These are phyloP conservation scores for Furcula furcula DNA, from an alignment of 2,888 invertebrate genomes.

Conservation along the genomic window DNA sequence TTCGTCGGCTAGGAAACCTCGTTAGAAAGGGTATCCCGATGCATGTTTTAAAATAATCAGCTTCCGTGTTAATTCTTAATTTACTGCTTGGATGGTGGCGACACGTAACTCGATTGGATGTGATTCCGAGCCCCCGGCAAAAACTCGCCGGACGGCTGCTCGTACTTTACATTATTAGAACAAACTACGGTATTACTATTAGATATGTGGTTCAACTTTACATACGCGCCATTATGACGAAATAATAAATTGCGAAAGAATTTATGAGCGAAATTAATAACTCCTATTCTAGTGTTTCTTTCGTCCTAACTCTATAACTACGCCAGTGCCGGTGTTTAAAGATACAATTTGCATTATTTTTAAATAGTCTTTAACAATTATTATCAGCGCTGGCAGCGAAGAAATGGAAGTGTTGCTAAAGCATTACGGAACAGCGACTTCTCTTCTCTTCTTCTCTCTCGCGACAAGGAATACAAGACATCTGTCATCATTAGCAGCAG, in stretches of 20 bases:
- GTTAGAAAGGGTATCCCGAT: conserved; percentile 73
- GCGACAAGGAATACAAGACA: no score
- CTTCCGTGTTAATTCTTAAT: conserved; percentile 78
- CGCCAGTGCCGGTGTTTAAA: no score
- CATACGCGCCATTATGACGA: conserved; percentile 2
- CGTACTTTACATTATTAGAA: conserved; percentile 17
- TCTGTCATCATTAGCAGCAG: no score
- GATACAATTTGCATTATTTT: no score
- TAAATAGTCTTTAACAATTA: no score
- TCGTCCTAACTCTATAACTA: no score
- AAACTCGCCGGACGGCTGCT: conserved; percentile 57
- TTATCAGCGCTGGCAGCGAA: no score
- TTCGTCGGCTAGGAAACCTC: conserved; percentile 46
- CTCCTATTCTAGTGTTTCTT: no score
- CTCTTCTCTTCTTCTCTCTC: no score
- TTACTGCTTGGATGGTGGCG: conserved; percentile 74
- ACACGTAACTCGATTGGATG: conserved; percentile 65
- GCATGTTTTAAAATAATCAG: conserved; percentile 79
- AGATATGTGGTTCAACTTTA: conserved; percentile 11
- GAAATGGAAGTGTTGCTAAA: no score
- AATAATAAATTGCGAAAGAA: no score
- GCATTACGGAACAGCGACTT: no score
- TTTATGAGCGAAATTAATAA: conserved; percentile 3
- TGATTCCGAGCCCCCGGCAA: conserved; percentile 52
- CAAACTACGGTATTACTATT: conserved; percentile 16